Percentiles rank a stretch among this genome's conserved stretches.
phyloP scores from a whole-genome alignment of 1,140 invertebrate genomes.

The Nymphalis io region DNA sequence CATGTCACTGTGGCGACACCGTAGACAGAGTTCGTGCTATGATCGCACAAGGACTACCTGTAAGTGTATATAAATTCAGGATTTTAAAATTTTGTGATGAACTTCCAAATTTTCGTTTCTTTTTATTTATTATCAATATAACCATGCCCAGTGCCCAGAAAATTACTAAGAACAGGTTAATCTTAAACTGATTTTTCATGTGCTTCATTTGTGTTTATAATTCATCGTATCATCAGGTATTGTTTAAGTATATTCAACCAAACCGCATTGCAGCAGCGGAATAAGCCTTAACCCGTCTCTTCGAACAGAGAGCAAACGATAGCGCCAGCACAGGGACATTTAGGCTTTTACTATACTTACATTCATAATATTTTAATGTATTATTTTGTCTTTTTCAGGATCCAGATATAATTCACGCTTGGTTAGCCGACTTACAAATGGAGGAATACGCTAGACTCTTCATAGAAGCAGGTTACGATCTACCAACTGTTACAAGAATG shows the following conservation, averaged over 20 bases:
- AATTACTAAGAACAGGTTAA: too few species aligned
- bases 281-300: too few species aligned
- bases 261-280: neutral
- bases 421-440: conserved; percentile 96
- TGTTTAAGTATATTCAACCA: too few species aligned
- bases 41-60: conserved; percentile 84
- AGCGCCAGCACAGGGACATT: too few species aligned
- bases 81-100: too few species aligned
- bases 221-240: too few species aligned
- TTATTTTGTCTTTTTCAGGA: conserved; percentile 82
- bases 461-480: conserved; percentile 97
- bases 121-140: too few species aligned
- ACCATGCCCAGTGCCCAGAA: too few species aligned
- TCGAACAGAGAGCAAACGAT: too few species aligned
- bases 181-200: too few species aligned
- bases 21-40: conserved; percentile 84
- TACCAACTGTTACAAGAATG: conserved; percentile 98
- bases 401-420: conserved; percentile 95
- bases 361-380: neutral
- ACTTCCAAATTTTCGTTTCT: too few species aligned
- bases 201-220: too few species aligned
- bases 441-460: conserved; percentile 98
- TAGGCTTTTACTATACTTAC: neutral
- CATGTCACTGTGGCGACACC: conserved; percentile 89
- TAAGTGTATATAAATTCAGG: conserved; percentile 48